These are phyloP conservation scores for Eilema griseolum DNA, from an alignment of 2,888 invertebrate species.

Conservation along the genomic window DNA sequence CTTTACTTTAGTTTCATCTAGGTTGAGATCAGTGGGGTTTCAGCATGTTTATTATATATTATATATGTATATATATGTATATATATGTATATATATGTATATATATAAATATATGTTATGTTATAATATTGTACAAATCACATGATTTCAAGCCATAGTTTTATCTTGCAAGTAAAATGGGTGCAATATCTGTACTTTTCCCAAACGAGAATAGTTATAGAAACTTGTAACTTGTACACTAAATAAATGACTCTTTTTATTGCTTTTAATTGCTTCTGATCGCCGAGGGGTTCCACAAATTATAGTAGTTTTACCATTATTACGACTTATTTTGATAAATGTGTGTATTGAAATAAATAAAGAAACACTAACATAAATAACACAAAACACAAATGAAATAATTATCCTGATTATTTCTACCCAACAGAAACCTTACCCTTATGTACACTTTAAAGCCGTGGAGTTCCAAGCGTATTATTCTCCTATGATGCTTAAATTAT, in stretches of 20 bases:
- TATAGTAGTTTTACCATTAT: not conserved
- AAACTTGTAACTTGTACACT: not conserved
- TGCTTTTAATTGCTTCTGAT: not conserved
- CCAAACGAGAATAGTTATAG: not conserved
- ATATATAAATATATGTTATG: no score
- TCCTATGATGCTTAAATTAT: no score
- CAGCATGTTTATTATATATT: no score
- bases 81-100: no score
- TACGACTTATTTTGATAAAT: not conserved
- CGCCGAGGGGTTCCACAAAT: not conserved
- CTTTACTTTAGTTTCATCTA: no score
- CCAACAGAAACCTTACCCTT: not conserved
- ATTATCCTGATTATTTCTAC: not conserved
- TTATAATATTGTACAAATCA: no score
- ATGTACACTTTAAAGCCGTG: no score
- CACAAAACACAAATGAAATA: not conserved
- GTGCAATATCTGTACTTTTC: not conserved
- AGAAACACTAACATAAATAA: not conserved
- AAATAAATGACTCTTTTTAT: not conserved
- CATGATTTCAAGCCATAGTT: not conserved
- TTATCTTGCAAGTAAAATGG: not conserved
- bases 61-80: no score
- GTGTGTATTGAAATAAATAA: not conserved
- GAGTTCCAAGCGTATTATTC: not conserved
- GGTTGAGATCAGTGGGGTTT: no score